Percentiles rank a stretch among this genome's conserved stretches.
These are phyloP conservation scores for Drosophila malerkotliana DNA, from an alignment of 1,140 invertebrate species.

Conservation along the genomic window DNA sequence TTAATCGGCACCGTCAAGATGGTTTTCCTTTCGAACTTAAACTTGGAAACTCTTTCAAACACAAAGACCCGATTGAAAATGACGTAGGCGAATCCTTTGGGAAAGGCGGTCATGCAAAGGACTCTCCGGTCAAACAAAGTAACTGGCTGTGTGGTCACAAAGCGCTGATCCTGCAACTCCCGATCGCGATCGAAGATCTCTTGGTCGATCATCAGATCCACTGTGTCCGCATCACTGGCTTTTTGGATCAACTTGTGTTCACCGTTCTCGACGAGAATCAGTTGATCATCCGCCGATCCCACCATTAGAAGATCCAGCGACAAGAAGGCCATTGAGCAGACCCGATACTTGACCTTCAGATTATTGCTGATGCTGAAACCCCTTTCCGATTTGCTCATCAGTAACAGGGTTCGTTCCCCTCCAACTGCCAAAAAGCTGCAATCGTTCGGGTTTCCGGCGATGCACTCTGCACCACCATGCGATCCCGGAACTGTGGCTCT, in stretches of 20 bases:
- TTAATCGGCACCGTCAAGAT: constrained; percentile 85
- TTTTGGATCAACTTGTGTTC: constrained; percentile 88
- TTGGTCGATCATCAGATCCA: constrained; percentile 84
- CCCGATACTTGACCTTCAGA: constrained; percentile 88
- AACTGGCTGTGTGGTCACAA: constrained; percentile 36
- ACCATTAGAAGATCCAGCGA: constrained; percentile 89
- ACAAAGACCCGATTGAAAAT: constrained; percentile 86
- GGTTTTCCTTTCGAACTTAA: constrained; percentile 85
- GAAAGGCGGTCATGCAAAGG: constrained; percentile 85
- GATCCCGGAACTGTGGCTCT: constrained; percentile 86
- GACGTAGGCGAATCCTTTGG: constrained; percentile 86
- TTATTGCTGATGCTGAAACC: constrained; percentile 89
- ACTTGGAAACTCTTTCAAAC: constrained; percentile 86
- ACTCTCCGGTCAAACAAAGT: constrained; percentile 81
- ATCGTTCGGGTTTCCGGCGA: constrained; percentile 88
- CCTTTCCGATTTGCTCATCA: constrained; percentile 89
- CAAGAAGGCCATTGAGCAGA: constrained; percentile 87
- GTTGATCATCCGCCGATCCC: constrained; percentile 88
- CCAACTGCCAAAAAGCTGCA: constrained; percentile 88
- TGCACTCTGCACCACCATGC: constrained; percentile 71
- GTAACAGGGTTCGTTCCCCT: constrained; percentile 88
- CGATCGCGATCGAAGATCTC: constrained; percentile 71
- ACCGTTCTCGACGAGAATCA: constrained; percentile 90
- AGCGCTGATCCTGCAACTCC: constrained; percentile 56
- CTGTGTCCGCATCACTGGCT: constrained; percentile 83